These are phyloP conservation scores for Gallirallus australis DNA, from an alignment of 2,797 vertebrate genomes.

Conservation along the genomic window DNA sequence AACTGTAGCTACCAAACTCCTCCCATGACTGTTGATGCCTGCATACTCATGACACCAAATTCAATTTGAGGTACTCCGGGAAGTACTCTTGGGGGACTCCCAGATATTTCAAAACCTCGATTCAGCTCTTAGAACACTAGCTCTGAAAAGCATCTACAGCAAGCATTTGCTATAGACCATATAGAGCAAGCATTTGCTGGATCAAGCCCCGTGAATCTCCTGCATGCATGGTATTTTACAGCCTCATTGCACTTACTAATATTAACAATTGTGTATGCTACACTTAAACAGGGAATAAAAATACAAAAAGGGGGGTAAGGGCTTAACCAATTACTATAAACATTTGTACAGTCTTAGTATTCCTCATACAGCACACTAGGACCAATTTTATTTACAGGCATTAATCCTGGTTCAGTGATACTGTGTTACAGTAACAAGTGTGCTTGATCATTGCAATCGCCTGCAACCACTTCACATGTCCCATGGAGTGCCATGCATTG, in stretches of 20 bases:
- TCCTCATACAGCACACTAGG: background rate
- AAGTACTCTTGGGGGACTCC: accelerated
- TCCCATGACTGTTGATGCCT: background rate
- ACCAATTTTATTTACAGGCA: background rate
- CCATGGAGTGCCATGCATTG: background rate
- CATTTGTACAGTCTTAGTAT: background rate
- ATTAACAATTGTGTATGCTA: background rate
- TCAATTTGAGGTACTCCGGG: background rate
- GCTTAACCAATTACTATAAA: background rate
- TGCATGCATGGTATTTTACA: background rate
- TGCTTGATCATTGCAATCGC: background rate
- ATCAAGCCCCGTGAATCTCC: background rate
- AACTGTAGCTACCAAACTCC: background rate
- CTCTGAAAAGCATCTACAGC: background rate
- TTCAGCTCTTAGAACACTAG: background rate
- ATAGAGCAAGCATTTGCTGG: background rate
- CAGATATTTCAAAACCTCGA: background rate
- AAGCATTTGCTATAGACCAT: background rate
- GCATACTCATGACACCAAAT: background rate
- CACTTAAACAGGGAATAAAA: background rate
- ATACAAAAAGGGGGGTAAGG: background rate
- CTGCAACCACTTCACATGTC: background rate
- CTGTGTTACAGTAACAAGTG: background rate
- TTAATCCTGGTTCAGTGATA: background rate
- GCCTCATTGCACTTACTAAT: background rate